Evolutionary conservation across 2,113 vertebrate species (phyloP).

Genomic region (Sphyrna mokarran): DNA sequence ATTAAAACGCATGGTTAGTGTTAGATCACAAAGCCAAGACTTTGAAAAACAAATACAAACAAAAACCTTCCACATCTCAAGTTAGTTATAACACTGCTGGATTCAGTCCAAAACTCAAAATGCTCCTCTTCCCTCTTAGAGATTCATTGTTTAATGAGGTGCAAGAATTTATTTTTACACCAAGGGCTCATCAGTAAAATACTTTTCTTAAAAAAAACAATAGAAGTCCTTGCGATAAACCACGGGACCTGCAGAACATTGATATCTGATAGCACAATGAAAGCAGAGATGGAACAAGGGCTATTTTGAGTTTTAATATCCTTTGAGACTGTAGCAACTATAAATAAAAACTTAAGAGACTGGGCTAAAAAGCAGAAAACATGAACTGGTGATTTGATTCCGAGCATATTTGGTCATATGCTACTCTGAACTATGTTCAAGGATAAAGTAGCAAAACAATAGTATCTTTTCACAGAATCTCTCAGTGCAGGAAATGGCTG

Average conservation of each 20-base stretch:
- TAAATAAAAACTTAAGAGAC: background rate
- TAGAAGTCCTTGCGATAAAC: background rate
- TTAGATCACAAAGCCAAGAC: constrained; percentile 24
- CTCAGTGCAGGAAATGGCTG: no score
- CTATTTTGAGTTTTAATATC: background rate
- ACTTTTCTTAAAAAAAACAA: background rate
- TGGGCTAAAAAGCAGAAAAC: background rate
- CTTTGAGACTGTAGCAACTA: background rate
- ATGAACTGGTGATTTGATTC: background rate
- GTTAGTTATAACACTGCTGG: constrained; percentile 18
- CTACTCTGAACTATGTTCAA: background rate
- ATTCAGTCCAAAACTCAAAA: background rate
- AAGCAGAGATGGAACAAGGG: background rate
- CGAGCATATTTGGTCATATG: background rate
- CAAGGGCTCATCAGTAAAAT: background rate
- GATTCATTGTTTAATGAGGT: background rate
- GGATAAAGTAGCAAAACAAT: background rate
- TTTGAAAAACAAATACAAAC: constrained; percentile 13
- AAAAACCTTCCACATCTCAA: background rate
- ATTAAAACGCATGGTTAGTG: constrained; percentile 52
- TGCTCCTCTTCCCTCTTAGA: background rate
- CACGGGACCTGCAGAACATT: background rate
- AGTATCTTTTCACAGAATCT: background rate
- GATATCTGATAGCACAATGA: background rate
- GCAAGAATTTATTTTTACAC: background rate